These are phyloP conservation scores for Matsumurasca onukii DNA, from an alignment of 1,140 invertebrate species.

Conservation along the genomic window DNA sequence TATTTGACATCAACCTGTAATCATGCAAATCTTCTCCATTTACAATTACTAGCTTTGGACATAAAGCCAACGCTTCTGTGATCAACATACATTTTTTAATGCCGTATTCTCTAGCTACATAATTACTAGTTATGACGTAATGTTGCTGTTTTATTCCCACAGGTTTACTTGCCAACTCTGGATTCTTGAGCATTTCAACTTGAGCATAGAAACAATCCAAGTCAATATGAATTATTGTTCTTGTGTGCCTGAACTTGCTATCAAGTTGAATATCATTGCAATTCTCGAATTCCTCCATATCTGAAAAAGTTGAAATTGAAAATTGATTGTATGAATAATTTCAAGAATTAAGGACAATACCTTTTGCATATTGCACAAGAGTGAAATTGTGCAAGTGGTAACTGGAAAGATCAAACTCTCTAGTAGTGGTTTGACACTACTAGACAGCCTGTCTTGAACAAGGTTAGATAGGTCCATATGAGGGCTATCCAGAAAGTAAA, in stretches of 20 bases:
- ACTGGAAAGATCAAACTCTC: no score
- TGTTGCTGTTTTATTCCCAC: constrained; percentile 79
- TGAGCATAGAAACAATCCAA: constrained; percentile 83
- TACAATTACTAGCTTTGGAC: constrained; percentile 66
- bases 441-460: no score
- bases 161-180: constrained; percentile 61
- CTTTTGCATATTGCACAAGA: no score
- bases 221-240: constrained; percentile 73
- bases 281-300: constrained; percentile 2
- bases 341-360: no score
- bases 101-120: constrained; percentile 68
- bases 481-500: no score
- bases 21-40: constrained; percentile 74
- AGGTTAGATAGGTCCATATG: no score
- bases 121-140: constrained; percentile 78
- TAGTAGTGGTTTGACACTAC: no score
- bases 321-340: not conserved
- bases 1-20: constrained; percentile 68
- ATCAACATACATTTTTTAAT: constrained; percentile 73
- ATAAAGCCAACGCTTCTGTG: constrained; percentile 63
- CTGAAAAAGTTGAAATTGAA: not conserved
- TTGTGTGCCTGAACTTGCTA: constrained; percentile 49
- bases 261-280: not conserved
- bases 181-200: constrained; percentile 73
- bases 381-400: no score